These are phyloP conservation scores for Heterodera carotae DNA, from an alignment of 1,140 invertebrate species.

Conservation along the genomic window DNA sequence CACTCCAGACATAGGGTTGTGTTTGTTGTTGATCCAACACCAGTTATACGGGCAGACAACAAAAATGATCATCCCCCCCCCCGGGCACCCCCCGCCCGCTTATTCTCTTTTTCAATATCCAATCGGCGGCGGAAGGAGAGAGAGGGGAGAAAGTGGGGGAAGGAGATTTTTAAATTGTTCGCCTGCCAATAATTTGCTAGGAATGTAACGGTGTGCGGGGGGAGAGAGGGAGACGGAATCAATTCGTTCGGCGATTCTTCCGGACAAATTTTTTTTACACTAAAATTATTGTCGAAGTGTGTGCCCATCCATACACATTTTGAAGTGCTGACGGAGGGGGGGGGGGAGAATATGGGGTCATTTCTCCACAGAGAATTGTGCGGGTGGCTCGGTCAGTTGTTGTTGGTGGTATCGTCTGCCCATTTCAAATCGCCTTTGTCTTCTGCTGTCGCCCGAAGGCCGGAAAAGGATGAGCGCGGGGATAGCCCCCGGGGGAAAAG, in stretches of 20 bases:
- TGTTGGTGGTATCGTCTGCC: not conserved
- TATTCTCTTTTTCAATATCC: no score
- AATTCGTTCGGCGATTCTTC: not conserved
- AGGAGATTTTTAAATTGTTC: not conserved
- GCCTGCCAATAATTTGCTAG: not conserved
- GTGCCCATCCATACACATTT: not conserved
- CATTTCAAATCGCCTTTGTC: slow-evolving; percentile 21
- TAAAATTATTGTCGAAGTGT: slow-evolving; percentile 4
- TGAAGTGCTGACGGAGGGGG: not conserved
- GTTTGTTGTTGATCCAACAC: no score
- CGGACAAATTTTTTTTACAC: not conserved
- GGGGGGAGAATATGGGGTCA: not conserved
- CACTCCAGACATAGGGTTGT: no score
- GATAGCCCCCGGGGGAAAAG: not conserved
- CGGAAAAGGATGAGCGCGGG: not conserved
- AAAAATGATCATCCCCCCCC: no score
- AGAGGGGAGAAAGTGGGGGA: no score
- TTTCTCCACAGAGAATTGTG: not conserved
- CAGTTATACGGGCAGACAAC: no score
- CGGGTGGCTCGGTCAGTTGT: not conserved
- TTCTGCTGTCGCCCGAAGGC: not conserved
- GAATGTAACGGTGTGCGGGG: not conserved
- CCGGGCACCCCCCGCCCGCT: no score
- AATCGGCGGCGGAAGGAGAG: no score
- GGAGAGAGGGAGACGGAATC: not conserved